Percentiles rank a stretch among this genome's conserved stretches.
These are phyloP conservation scores for Cyclina sinensis DNA, from an alignment of 1,140 invertebrate species.

Conservation along the genomic window DNA sequence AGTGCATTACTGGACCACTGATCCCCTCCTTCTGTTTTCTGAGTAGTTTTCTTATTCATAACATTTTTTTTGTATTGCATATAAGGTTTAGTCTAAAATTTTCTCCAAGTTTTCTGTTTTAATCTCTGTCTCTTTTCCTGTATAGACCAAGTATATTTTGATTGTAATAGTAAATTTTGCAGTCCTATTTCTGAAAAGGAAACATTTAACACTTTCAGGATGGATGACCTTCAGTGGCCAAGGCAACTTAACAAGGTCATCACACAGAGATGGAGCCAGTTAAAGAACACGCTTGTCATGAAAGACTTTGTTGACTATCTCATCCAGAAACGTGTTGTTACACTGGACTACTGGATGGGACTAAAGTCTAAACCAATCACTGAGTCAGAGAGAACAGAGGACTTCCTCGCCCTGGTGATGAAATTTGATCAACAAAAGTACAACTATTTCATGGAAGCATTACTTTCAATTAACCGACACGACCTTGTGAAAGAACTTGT, in stretches of 20 bases:
- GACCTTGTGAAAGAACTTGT: slow-evolving; percentile 44
- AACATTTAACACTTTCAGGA: slow-evolving; percentile 8
- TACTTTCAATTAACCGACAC: slow-evolving; percentile 48
- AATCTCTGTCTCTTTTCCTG: not conserved
- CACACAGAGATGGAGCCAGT: slow-evolving; percentile 56
- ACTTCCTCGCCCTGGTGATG: slow-evolving; percentile 52
- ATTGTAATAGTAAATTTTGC: too few relatives aligned
- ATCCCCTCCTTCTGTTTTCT: too few relatives aligned
- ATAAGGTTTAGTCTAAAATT: too few relatives aligned
- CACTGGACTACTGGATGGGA: slow-evolving; percentile 68
- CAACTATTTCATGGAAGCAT: slow-evolving; percentile 56
- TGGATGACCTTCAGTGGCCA: slow-evolving; percentile 65
- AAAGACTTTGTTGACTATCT: slow-evolving; percentile 64
- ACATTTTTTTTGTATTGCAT: too few relatives aligned
- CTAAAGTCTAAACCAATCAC: slow-evolving; percentile 63
- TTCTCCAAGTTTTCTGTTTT: too few relatives aligned
- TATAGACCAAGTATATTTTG: too few relatives aligned
- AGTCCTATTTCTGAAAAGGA: too few relatives aligned
- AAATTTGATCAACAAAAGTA: slow-evolving; percentile 60
- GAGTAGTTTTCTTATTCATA: too few relatives aligned
- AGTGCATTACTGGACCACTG: too few relatives aligned
- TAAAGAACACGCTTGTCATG: slow-evolving; percentile 64
- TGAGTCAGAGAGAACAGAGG: slow-evolving; percentile 63
- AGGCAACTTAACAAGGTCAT: slow-evolving; percentile 51
- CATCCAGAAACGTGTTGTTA: slow-evolving; percentile 59